These are phyloP conservation scores for Babyrousa celebensis DNA, from an alignment of 2,797 vertebrate species.

Conservation along the genomic window DNA sequence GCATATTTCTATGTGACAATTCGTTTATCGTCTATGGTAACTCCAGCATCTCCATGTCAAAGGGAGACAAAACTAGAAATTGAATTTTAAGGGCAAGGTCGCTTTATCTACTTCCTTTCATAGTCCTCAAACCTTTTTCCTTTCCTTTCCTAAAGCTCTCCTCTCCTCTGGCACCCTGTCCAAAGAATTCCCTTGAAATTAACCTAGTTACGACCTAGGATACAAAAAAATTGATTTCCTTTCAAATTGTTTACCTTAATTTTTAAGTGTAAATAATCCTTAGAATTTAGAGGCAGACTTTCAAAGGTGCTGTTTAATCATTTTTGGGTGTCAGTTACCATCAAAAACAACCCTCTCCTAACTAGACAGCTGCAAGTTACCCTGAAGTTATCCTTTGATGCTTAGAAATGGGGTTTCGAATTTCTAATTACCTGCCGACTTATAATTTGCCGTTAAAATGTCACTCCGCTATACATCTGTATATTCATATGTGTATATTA, in stretches of 20 bases:
- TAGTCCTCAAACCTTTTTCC: too few relatives aligned
- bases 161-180: accelerated
- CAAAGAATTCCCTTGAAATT: accelerated
- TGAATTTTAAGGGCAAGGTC: not conserved
- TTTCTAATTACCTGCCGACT: not conserved
- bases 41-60: not conserved
- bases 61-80: not conserved
- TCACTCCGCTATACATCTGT: not conserved
- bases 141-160: accelerated
- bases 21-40: not conserved
- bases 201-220: not conserved
- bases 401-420: not conserved
- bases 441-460: not conserved
- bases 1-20: not conserved
- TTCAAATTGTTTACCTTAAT: not conserved
- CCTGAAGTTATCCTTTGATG: not conserved
- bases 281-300: not conserved
- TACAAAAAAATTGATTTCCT: not conserved
- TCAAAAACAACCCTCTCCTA: not conserved
- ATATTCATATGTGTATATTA: too few relatives aligned
- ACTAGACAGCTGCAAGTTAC: not conserved
- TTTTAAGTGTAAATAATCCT: not conserved
- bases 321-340: not conserved
- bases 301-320: too few relatives aligned
- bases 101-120: not conserved